Percentiles rank a stretch among this genome's conserved stretches.
Conservation (phyloP, 2,113 vertebrate genomes). For the Condylura cristata region DNA sequence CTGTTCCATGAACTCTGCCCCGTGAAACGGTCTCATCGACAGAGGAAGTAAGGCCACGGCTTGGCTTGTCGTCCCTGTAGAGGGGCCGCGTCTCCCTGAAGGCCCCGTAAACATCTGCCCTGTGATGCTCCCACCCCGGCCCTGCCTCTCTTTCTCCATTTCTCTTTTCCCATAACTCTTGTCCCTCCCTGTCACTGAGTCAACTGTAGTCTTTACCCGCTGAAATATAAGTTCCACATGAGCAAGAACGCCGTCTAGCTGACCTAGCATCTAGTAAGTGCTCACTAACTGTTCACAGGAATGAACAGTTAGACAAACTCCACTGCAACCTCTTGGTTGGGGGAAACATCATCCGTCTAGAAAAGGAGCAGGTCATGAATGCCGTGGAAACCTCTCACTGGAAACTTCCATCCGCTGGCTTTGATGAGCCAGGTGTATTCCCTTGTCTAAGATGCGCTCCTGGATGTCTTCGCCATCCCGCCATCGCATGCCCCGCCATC, state of each 20-base stretch:
- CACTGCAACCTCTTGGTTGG: not conserved
- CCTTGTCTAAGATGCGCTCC: accelerated
- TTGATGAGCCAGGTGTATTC: not conserved
- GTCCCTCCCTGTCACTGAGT: too few relatives aligned
- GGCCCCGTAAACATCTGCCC: not conserved
- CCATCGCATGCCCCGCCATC: accelerated
- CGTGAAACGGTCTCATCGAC: slow-evolving; percentile 94
- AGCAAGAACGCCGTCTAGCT: not conserved
- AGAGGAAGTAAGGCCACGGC: slow-evolving; percentile 91
- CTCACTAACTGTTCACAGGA: not conserved
- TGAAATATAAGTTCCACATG: not conserved
- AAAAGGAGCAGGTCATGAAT: not conserved
- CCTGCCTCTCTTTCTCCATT: too few relatives aligned
- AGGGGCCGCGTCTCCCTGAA: not conserved
- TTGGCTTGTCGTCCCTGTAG: not conserved
- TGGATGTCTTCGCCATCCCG: not conserved
- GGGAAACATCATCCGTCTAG: not conserved
- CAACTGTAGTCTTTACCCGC: too few relatives aligned
- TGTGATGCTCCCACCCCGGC: too few relatives aligned
- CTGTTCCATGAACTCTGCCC: slow-evolving; percentile 97
- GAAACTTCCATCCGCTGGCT: not conserved
- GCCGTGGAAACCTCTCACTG: not conserved
- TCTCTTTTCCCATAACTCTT: not conserved
- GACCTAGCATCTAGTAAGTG: not conserved
- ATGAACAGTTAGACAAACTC: not conserved